Percentiles rank a stretch among this genome's conserved stretches.
phyloP scores from a whole-genome alignment of 2,888 invertebrate species.

The Leucophora obtusa region DNA sequence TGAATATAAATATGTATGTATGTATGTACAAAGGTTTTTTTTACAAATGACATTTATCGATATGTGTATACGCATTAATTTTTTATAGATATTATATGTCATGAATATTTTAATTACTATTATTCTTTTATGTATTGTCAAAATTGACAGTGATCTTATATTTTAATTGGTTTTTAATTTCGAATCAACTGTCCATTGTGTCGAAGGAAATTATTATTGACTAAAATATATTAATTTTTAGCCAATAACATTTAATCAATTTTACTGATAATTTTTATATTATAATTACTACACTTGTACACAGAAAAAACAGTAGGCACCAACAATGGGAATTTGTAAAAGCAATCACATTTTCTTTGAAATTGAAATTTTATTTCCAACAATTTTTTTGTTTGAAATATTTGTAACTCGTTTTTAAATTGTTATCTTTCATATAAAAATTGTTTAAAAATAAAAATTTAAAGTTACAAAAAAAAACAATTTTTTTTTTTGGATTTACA shows the following conservation, averaged over 20 bases:
- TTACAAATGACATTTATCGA: conserved; percentile 32
- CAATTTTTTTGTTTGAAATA: no score
- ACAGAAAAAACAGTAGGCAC: no score
- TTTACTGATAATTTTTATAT: neutral
- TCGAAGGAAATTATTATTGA: conserved; percentile 46
- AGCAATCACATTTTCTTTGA: no score
- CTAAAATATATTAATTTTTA: conserved; percentile 8
- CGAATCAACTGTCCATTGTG: conserved; percentile 31
- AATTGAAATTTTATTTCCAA: no score
- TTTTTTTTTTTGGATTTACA: no score
- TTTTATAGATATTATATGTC: conserved; percentile 32
- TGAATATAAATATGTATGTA: conserved; percentile 11
- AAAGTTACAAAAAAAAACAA: no score
- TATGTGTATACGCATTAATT: neutral
- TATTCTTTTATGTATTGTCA: conserved; percentile 39
- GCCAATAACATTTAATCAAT: conserved; percentile 40
- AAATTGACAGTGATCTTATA: conserved; percentile 57
- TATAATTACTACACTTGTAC: no score
- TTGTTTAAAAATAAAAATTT: no score
- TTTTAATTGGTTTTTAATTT: conserved; percentile 63
- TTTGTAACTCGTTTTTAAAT: no score
- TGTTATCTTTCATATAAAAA: no score
- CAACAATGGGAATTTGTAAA: no score
- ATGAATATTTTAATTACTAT: conserved; percentile 58
- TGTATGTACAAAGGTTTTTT: no score